These are phyloP conservation scores for Drosophila kanekoi DNA, from an alignment of 2,888 invertebrate genomes.

Conservation along the genomic window DNA sequence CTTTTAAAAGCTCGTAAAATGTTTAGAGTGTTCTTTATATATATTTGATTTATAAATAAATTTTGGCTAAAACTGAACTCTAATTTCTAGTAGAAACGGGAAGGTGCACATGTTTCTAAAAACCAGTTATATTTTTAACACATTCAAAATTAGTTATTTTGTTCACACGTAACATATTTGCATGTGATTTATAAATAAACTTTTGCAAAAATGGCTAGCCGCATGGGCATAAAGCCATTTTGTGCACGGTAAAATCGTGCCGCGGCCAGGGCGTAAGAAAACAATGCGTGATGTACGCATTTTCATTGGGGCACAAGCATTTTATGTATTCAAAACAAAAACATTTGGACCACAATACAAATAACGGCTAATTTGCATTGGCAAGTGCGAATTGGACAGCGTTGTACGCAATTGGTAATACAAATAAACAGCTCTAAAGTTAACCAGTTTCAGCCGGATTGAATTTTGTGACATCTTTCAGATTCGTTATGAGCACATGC, in stretches of 20 bases:
- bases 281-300: slow-evolving; percentile 5
- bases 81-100: not conserved
- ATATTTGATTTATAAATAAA: not conserved
- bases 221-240: not conserved
- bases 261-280: not conserved
- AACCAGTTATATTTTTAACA: not conserved
- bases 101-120: not conserved
- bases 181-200: slow-evolving; percentile 8
- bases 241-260: not conserved
- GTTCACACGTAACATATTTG: not conserved
- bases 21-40: not conserved
- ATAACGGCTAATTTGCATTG: slow-evolving; percentile 39
- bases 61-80: not conserved
- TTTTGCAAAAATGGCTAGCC: not conserved
- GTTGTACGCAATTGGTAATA: slow-evolving; percentile 20
- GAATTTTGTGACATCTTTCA: slow-evolving; percentile 4
- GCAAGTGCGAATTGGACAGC: slow-evolving; percentile 37
- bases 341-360: slow-evolving; percentile 9
- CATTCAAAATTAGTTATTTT: not conserved
- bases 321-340: slow-evolving; percentile 15
- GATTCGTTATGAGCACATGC: slow-evolving; percentile 10
- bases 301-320: slow-evolving; percentile 1
- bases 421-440: slow-evolving; percentile 29
- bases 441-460: slow-evolving; percentile 12
- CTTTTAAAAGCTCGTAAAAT: slow-evolving; percentile 1